phyloP scores from a whole-genome alignment of 1,140 invertebrate genomes.

The Trypoxylus dichotomus region DNA sequence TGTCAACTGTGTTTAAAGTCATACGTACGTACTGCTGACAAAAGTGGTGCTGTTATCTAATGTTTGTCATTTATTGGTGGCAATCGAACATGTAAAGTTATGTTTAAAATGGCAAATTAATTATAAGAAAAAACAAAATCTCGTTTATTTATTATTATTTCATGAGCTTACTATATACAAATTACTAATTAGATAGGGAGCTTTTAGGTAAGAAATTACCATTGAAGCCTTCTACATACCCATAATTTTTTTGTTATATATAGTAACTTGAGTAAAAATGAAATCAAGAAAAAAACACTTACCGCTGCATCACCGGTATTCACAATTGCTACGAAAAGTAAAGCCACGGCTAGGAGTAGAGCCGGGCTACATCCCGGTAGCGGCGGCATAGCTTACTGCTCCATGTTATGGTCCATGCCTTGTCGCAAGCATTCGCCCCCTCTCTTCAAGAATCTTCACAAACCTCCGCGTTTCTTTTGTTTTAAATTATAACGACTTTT shows the following conservation, averaged over 20 bases:
- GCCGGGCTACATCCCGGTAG: conserved; percentile 51
- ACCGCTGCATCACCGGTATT: conserved; percentile 43
- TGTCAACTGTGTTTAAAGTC: too few relatives aligned
- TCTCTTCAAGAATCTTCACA: conserved; percentile 32
- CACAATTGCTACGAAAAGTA: conserved; percentile 48
- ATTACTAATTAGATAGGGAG: too few relatives aligned
- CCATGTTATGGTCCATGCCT: conserved; percentile 47
- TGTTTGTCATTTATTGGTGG: too few relatives aligned
- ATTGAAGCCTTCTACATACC: background rate
- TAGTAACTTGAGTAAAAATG: background rate
- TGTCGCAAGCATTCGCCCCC: conserved; percentile 43
- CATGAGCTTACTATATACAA: too few relatives aligned
- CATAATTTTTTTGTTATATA: background rate
- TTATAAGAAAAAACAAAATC: too few relatives aligned
- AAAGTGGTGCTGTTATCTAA: too few relatives aligned
- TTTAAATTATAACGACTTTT: conserved; percentile 4
- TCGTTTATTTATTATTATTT: too few relatives aligned
- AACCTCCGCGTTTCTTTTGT: conserved; percentile 15
- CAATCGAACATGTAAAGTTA: too few relatives aligned
- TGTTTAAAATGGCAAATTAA: too few relatives aligned
- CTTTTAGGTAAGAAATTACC: too few relatives aligned
- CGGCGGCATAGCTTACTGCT: conserved; percentile 53
- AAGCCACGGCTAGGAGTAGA: conserved; percentile 44
- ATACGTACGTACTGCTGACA: too few relatives aligned
- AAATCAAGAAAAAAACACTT: conserved; percentile 43